Base-by-base conservation (phyloP, 1,140 invertebrate species). In the Panonychus citri region DNA sequence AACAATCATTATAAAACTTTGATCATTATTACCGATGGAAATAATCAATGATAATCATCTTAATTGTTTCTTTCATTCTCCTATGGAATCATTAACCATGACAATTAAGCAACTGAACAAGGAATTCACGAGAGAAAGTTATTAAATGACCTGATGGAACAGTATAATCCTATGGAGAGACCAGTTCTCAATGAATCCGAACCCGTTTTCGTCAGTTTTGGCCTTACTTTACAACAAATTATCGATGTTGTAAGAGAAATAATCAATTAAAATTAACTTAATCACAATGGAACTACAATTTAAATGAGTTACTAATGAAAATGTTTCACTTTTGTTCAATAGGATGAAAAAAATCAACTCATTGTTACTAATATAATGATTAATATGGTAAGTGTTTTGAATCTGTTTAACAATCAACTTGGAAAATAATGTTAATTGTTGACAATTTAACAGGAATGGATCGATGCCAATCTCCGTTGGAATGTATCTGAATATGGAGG, bases 151-250 rank as follows among this genome's bases (percentile, higher is more conserved):
- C 80, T 95, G 65, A 80, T 96, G 71, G 82, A 86, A 73, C 77
- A 85, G 66, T 97, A 98, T 78, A 94, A 97, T 76, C 82, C 84
- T 65, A 79, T 94, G 72, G 90, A 97, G 76, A 76, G 94, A 68
- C 94, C 94, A 55, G 90, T 96, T 65, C 80, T 81, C 67, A 95
- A 96, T 76, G 89, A 95, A 77, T 85, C 85, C 65, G 83, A 94
- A 67, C 83, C 90, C 65, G 80, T 97, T 65, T 79, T 84, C 73
- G 83, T 98, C 71, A 87, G 80, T 73, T 93, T 98, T 75, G 89
- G 90, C 68, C 80, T 97, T 71, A 93, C 87, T 66, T 80, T 98
- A 68, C 94, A 95, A 81, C 94, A 98, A 79, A 94, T 98, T 71
- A 97, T 98, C 72, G 94, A 98, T 76, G 91, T 98, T 80, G 94